Evolutionary conservation across 2,113 vertebrate species (phyloP).

Genomic region (Alectura lathami): DNA sequence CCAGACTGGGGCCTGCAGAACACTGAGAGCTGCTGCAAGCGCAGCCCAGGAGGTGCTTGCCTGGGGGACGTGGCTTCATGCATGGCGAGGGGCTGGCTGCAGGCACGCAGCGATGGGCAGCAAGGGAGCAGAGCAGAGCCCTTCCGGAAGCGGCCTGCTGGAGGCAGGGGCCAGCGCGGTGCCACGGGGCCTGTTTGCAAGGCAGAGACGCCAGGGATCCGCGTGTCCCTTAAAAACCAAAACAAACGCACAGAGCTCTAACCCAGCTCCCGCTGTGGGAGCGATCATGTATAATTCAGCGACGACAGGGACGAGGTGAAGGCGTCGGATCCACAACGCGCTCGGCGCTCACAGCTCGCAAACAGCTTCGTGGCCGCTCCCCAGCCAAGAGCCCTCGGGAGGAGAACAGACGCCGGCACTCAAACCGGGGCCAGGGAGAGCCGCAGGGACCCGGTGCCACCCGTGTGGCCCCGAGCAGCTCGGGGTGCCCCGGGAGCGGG

Average conservation of each 20-base stretch:
- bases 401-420: fast-evolving
- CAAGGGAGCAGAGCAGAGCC: too few species aligned
- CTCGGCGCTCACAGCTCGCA: background rate
- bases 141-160: too few species aligned
- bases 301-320: fast-evolving
- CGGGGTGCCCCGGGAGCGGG: too few species aligned
- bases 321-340: fast-evolving
- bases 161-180: too few species aligned
- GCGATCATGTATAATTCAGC: background rate
- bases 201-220: background rate
- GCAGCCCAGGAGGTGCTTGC: background rate
- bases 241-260: fast-evolving
- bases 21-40: background rate
- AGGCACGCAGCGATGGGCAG: background rate
- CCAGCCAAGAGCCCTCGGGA: background rate
- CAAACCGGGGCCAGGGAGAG: fast-evolving
- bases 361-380: background rate
- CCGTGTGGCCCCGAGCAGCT: background rate
- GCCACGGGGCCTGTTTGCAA: fast-evolving
- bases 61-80: fast-evolving
- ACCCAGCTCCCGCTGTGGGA: background rate
- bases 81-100: background rate
- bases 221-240: background rate
- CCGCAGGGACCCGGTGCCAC: background rate
- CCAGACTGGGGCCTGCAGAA: background rate